phyloP scores from a whole-genome alignment of 2,113 vertebrate genomes.

The Pithys albifrons region DNA sequence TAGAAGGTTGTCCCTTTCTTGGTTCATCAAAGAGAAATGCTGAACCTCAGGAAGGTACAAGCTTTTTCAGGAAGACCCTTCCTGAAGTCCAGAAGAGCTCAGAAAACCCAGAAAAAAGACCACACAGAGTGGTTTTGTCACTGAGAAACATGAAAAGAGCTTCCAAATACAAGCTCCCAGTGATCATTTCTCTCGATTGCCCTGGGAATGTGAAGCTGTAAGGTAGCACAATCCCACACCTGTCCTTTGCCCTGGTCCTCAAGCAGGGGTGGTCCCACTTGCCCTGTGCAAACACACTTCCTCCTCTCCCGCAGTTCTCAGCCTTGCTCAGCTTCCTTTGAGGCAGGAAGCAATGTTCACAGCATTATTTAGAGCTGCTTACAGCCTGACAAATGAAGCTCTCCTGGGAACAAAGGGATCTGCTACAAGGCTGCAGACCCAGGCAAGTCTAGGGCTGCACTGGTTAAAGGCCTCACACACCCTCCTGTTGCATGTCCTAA shows the following conservation, averaged over 20 bases:
- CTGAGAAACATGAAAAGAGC: background rate
- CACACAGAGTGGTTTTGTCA: background rate
- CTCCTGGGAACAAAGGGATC: background rate
- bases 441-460: fast-evolving
- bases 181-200: background rate
- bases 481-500: fast-evolving
- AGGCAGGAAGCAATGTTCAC: background rate
- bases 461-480: background rate
- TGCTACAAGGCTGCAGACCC: background rate
- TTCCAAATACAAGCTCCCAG: background rate
- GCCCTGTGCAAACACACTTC: background rate
- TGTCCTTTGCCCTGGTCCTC: background rate
- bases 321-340: background rate
- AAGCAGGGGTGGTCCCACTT: background rate
- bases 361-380: background rate
- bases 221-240: background rate
- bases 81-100: background rate
- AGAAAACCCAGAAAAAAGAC: background rate
- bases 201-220: background rate
- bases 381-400: background rate
- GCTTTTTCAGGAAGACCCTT: background rate
- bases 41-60: background rate
- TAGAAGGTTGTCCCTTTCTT: background rate
- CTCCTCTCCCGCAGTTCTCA: background rate
- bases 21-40: background rate